Evolutionary conservation across 2,113 vertebrate genomes (phyloP).

Genomic region (Urocynchramus pylzowi): DNA sequence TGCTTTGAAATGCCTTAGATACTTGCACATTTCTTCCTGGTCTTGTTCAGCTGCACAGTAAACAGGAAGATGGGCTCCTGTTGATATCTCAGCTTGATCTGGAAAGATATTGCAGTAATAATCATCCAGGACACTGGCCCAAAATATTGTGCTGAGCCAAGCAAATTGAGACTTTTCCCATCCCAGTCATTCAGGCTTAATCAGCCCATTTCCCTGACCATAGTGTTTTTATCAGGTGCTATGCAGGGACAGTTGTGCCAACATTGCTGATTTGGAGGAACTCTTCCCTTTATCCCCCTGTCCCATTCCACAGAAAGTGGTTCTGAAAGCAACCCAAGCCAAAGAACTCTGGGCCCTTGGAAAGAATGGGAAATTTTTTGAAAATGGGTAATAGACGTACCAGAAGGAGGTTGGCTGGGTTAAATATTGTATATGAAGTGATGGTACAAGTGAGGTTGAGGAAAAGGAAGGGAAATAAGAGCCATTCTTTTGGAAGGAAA

Average conservation of each 20-base stretch:
- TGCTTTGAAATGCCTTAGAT: not conserved
- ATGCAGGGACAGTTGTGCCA: not conserved
- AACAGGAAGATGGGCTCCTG: not conserved
- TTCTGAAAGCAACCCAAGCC: not conserved
- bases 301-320: not conserved
- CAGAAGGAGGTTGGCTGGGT: not conserved
- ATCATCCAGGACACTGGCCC: not conserved
- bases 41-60: not conserved
- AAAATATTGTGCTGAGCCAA: not conserved
- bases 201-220: not conserved
- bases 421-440: not conserved
- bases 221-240: not conserved
- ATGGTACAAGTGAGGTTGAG: not conserved
- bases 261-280: not conserved
- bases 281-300: rapidly evolving
- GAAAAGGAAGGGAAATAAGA: not conserved
- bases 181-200: not conserved
- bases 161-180: not conserved
- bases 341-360: not conserved
- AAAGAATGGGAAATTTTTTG: not conserved
- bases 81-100: not conserved
- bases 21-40: not conserved
- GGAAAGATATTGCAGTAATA: not conserved
- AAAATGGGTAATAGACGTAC: not conserved
- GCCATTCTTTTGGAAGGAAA: not conserved